Conservation (phyloP, 2,113 vertebrate genomes). For the Astur gentilis region DNA sequence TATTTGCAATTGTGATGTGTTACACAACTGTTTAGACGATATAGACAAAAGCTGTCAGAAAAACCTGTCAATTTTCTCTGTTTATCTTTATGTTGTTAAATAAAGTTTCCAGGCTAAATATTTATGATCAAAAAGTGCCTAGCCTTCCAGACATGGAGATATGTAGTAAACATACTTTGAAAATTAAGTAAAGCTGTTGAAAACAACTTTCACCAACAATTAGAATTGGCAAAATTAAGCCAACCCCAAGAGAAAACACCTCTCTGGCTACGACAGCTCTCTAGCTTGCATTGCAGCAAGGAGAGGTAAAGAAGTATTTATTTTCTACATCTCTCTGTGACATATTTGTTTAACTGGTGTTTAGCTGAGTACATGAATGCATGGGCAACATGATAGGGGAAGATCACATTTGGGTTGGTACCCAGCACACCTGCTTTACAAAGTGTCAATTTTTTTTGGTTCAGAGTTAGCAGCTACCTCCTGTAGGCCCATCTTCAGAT, state of each 20-base stretch:
- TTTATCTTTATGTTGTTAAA: background rate
- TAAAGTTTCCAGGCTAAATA: background rate
- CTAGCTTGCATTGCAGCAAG: background rate
- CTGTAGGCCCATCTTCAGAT: background rate
- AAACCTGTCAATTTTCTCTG: background rate
- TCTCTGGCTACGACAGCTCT: background rate
- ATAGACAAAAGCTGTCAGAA: background rate
- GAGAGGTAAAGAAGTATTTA: background rate
- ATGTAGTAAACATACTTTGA: background rate
- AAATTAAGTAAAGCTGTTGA: background rate
- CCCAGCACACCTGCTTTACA: background rate
- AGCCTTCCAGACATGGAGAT: background rate
- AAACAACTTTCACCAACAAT: background rate
- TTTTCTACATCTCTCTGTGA: background rate
- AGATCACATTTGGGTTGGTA: background rate
- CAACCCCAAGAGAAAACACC: background rate
- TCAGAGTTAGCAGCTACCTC: background rate
- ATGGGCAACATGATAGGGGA: background rate
- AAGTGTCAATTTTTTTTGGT: fast-evolving
- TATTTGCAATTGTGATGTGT: background rate
- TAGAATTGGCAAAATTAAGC: background rate
- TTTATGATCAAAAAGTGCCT: background rate
- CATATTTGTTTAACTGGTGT: background rate
- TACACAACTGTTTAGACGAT: background rate
- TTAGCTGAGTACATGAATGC: background rate